A percentile compares a stretch with the other conserved stretches of the same genome.
Evolutionary conservation across 2,797 vertebrate genomes (phyloP).

Genomic region (Pipistrellus kuhlii): DNA sequence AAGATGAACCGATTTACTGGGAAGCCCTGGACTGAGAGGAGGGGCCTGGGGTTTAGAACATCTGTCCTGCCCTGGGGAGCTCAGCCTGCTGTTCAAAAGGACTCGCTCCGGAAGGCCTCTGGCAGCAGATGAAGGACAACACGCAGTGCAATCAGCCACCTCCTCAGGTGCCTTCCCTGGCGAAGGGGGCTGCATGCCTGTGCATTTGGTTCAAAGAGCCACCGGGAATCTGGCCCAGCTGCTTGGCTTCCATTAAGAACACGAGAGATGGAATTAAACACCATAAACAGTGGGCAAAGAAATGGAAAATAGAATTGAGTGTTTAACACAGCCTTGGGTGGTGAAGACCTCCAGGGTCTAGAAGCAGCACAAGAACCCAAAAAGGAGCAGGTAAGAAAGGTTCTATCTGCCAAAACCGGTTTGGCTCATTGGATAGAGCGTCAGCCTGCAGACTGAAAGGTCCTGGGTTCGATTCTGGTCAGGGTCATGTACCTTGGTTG

Average conservation of each 20-base stretch:
- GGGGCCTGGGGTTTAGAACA: slow-evolving; percentile 70
- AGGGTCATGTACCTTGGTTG: no score
- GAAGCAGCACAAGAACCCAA: background rate
- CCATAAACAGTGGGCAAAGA: background rate
- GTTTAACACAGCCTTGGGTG: background rate
- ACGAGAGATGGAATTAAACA: background rate
- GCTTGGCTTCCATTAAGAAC: slow-evolving; percentile 54
- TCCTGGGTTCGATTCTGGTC: no score
- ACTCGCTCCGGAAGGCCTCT: slow-evolving; percentile 70
- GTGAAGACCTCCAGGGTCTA: background rate
- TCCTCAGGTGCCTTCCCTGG: background rate
- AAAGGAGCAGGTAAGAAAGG: background rate
- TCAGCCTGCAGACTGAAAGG: no score
- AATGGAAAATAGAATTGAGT: background rate
- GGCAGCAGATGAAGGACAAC: slow-evolving; percentile 28
- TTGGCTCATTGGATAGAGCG: no score
- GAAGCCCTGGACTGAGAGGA: slow-evolving; percentile 65
- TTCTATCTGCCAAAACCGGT: no score
- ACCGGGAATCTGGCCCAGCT: background rate
- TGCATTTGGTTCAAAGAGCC: background rate
- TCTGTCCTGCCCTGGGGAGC: slow-evolving; percentile 70
- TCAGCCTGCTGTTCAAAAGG: slow-evolving; percentile 66
- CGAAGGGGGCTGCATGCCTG: background rate
- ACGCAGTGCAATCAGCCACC: background rate
- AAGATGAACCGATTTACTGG: slow-evolving; percentile 81